A percentile compares a stretch with the other conserved stretches of the same genome.
phyloP scores from a whole-genome alignment of 2,113 vertebrate species.

The Lates calcarifer region DNA sequence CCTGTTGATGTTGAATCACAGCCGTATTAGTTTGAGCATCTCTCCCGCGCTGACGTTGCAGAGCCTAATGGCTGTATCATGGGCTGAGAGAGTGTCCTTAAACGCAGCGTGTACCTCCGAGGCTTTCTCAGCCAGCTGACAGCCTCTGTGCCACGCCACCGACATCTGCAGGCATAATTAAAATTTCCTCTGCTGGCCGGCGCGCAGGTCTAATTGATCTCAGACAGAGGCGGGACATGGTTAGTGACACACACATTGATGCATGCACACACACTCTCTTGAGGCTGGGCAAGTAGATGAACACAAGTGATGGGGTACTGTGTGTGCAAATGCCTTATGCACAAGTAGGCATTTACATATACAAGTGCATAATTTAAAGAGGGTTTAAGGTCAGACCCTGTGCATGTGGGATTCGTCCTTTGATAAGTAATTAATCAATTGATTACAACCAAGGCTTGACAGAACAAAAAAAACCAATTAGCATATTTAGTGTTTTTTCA shows the following conservation, averaged over 20 bases:
- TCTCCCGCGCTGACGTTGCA: slow-evolving; percentile 3
- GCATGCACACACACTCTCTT: slow-evolving; percentile 11
- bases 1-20: slow-evolving; percentile 18
- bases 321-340: neutral
- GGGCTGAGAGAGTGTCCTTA: slow-evolving; percentile 52
- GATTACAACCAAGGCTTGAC: slow-evolving; percentile 43
- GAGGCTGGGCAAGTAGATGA: neutral
- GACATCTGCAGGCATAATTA: slow-evolving; percentile 74
- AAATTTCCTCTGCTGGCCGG: slow-evolving; percentile 58
- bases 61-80: slow-evolving; percentile 49
- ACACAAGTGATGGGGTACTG: neutral
- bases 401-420: neutral
- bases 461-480: slow-evolving; percentile 13
- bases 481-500: slow-evolving; percentile 65
- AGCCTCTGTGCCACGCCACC: slow-evolving; percentile 42
- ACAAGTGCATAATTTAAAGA: slow-evolving; percentile 1
- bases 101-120: slow-evolving; percentile 42
- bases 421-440: slow-evolving; percentile 58
- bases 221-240: slow-evolving; percentile 52
- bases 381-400: neutral
- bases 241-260: slow-evolving; percentile 20
- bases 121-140: slow-evolving; percentile 56
- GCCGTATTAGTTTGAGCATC: neutral
- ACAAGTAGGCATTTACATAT: slow-evolving; percentile 15
- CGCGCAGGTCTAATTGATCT: slow-evolving; percentile 72